Evolutionary conservation across 2,888 invertebrate species (phyloP).

Genomic region (Gandaritis pyraliata): DNA sequence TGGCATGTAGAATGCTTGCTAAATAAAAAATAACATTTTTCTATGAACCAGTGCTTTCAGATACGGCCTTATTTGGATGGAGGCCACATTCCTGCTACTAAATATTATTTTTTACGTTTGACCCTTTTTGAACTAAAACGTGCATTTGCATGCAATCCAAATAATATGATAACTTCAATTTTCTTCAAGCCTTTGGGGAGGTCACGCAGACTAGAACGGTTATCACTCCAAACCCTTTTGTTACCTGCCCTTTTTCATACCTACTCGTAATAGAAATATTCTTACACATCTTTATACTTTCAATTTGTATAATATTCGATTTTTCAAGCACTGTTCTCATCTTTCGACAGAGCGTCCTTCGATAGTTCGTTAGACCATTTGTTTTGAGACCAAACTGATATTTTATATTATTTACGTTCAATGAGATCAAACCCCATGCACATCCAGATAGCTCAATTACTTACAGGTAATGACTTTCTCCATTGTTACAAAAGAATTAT

Average conservation of each 20-base stretch:
- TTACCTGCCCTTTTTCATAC: not conserved
- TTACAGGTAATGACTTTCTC: slow-evolving; percentile 41
- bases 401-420: slow-evolving; percentile 1
- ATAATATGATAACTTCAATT: not conserved
- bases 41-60: too few species aligned
- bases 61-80: slow-evolving; percentile 26
- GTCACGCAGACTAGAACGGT: not conserved
- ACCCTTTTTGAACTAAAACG: slow-evolving; percentile 34
- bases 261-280: too few species aligned
- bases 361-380: too few species aligned
- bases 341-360: too few species aligned
- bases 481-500: slow-evolving; percentile 40
- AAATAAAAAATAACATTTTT: too few species aligned
- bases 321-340: too few species aligned
- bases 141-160: slow-evolving; percentile 27
- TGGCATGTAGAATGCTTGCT: too few species aligned
- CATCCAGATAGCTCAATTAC: slow-evolving; percentile 33
- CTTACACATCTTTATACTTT: too few species aligned
- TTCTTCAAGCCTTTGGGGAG: too few species aligned
- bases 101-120: slow-evolving; percentile 34
- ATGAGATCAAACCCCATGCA: slow-evolving; percentile 12
- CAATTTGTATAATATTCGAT: too few species aligned
- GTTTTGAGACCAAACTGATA: not conserved
- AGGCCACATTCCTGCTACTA: slow-evolving; percentile 32
- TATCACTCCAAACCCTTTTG: slow-evolving; percentile 1